Conservation (phyloP, 64 coral and sea anemone species). For the Stichodactyla helianthus region DNA sequence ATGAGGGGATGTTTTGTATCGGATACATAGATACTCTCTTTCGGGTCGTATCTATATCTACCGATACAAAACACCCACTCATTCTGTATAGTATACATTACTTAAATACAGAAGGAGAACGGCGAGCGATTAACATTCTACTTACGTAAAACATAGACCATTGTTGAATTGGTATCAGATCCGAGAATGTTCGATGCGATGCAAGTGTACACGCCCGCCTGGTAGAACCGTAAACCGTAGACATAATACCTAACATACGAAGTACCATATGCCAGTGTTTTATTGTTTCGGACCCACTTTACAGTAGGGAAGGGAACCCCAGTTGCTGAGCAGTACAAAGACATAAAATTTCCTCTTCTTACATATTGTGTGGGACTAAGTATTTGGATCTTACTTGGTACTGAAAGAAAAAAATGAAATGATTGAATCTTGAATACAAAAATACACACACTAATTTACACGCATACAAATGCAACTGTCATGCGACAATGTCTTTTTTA, state of each 20-base stretch:
- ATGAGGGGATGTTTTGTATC: no score
- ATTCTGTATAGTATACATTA: no score
- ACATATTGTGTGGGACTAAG: conserved; percentile 29
- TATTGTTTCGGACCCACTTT: neutral
- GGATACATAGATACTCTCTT: no score
- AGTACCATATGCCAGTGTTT: conserved; percentile 6
- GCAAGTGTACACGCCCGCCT: conserved; percentile 38
- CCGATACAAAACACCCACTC: no score
- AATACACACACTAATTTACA: no score
- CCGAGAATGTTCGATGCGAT: conserved; percentile 34
- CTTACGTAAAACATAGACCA: conserved; percentile 45
- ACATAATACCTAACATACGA: conserved; percentile 14
- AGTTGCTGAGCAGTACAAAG: neutral
- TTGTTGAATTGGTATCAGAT: conserved; percentile 19
- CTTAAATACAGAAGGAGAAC: neutral
- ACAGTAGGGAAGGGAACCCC: neutral
- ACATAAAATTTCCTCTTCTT: neutral
- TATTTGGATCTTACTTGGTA: conserved; percentile 32
- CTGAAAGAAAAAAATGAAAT: neutral
- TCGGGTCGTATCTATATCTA: no score
- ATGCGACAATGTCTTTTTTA: no score
- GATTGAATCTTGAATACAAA: neutral
- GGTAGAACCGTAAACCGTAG: neutral
- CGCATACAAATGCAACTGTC: no score
- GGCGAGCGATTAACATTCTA: neutral